Evolutionary conservation across 1,140 invertebrate species (phyloP).

Genomic region (Camponotus floridanus): DNA sequence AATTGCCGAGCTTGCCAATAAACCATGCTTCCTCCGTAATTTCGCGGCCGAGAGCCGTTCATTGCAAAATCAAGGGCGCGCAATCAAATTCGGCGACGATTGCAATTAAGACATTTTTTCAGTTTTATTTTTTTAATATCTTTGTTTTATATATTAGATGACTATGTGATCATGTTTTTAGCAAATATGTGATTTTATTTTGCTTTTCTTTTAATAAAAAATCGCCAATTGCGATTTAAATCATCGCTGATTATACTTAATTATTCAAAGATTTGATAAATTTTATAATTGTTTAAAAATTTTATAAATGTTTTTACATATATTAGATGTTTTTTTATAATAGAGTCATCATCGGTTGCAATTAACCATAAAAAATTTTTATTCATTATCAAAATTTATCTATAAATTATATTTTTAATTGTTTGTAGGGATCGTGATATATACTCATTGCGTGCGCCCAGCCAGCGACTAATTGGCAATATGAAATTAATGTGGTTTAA

Average conservation of each 20-base stretch:
- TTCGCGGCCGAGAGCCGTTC: conserved; percentile 51
- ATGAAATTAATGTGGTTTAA: conserved; percentile 43
- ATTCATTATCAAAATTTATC: neutral
- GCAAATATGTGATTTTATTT: neutral
- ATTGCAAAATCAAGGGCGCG: conserved; percentile 51
- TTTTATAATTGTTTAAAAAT: conserved; percentile 26
- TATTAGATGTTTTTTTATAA: neutral
- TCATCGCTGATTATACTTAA: neutral
- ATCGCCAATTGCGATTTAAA: neutral
- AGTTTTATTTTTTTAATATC: conserved; percentile 26
- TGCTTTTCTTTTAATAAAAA: too few relatives aligned
- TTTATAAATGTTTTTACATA: neutral
- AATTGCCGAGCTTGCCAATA: conserved; percentile 75
- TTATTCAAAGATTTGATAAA: neutral
- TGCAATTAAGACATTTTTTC: conserved; percentile 55
- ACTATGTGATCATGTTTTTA: conserved; percentile 10
- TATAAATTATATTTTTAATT: neutral
- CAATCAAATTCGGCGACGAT: conserved; percentile 46
- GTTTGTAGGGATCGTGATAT: neutral
- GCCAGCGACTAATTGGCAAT: conserved; percentile 32
- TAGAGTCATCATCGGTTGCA: neutral
- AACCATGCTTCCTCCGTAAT: conserved; percentile 70
- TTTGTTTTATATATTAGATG: conserved; percentile 13
- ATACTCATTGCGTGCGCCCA: neutral
- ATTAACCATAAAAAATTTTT: conserved; percentile 22